phyloP scores from a whole-genome alignment of 2,888 invertebrate species.

The Leucophenga montana region DNA sequence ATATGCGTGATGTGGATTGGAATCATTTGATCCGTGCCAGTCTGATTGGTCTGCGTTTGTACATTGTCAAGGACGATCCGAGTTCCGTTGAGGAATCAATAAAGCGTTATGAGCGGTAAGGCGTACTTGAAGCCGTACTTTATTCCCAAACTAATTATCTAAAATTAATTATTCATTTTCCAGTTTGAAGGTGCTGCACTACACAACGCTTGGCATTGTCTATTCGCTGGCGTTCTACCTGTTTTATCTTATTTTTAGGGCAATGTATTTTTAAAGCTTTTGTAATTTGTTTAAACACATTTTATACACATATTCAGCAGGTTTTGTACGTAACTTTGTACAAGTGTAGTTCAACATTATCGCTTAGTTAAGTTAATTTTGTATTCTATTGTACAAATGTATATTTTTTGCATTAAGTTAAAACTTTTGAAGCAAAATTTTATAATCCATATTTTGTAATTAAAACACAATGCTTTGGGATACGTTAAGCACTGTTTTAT shows the following conservation, averaged over 20 bases:
- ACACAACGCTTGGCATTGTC: conserved; percentile 56
- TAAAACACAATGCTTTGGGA: conserved; percentile 31
- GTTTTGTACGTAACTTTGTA: conserved; percentile 7
- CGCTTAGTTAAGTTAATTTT: conserved; percentile 1
- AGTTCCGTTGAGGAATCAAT: conserved; percentile 80
- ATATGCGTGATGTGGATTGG: conserved; percentile 84
- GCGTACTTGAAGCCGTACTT: background rate
- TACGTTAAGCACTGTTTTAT: background rate
- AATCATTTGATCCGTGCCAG: conserved; percentile 74
- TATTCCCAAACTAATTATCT: background rate
- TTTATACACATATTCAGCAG: conserved; percentile 18
- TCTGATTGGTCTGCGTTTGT: conserved; percentile 82
- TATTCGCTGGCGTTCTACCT: conserved; percentile 58
- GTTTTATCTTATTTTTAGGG: conserved; percentile 58
- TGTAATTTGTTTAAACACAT: conserved; percentile 34
- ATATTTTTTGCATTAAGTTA: conserved; percentile 9
- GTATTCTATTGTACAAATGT: background rate
- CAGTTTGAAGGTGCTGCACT: conserved; percentile 66
- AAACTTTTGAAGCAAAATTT: conserved; percentile 16
- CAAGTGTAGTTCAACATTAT: conserved; percentile 1
- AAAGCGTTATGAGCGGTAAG: conserved; percentile 78
- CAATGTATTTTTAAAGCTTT: conserved; percentile 50
- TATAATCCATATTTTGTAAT: conserved; percentile 21
- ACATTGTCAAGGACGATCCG: conserved; percentile 86
- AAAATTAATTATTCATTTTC: background rate